Conservation (phyloP, 2,113 vertebrate species). For the Podarcis muralis region DNA sequence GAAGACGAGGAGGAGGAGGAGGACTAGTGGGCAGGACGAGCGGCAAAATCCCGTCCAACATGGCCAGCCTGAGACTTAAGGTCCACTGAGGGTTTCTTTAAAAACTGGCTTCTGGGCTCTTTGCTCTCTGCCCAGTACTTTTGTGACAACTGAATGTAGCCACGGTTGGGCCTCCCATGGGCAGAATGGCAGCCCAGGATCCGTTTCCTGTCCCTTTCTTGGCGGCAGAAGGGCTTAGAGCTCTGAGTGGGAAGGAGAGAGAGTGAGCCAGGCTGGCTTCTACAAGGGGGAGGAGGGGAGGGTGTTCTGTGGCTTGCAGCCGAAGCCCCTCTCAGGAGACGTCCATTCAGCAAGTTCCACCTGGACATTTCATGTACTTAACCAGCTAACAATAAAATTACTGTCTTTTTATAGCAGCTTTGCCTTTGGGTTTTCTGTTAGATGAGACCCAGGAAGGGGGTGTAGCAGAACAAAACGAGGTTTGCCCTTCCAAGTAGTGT, state of each 20-base stretch:
- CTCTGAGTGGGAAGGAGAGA: fast-evolving
- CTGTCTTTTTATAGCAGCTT: background rate
- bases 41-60: fast-evolving
- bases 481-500: too few species aligned
- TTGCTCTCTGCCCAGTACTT: fast-evolving
- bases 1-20: slow-evolving; percentile 18
- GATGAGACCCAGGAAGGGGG: background rate
- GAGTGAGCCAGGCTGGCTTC: background rate
- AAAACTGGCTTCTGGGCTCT: fast-evolving
- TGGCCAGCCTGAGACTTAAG: fast-evolving
- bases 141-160: fast-evolving
- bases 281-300: fast-evolving
- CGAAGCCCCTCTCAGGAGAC: fast-evolving
- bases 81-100: background rate
- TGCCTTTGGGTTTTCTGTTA: fast-evolving
- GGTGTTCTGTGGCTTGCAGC: fast-evolving
- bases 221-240: background rate
- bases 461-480: background rate
- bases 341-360: background rate
- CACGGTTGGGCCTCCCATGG: fast-evolving
- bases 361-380: background rate
- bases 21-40: background rate
- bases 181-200: background rate
- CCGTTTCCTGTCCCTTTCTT: too few species aligned
- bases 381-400: background rate